Percentiles rank a stretch among this genome's conserved stretches.
phyloP scores from a whole-genome alignment of 2,113 vertebrate species.

The Callopanchax toddi region DNA sequence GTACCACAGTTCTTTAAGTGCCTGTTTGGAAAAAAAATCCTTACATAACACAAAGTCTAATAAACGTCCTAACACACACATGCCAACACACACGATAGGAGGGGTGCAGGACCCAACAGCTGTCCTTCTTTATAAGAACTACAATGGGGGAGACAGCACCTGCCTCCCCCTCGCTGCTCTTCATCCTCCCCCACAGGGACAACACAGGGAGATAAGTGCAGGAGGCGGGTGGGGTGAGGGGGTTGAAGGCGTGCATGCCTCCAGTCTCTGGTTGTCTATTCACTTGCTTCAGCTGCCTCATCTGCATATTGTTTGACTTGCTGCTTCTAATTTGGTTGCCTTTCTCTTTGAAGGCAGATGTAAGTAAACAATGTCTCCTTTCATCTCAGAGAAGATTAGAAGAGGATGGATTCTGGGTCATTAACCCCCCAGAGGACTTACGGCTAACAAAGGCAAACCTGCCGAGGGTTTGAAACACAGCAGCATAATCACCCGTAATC shows the following conservation, averaged over 20 bases:
- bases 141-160: slow-evolving; percentile 80
- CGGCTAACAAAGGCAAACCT: slow-evolving; percentile 37
- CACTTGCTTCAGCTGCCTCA: slow-evolving; percentile 49
- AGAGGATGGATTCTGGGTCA: slow-evolving; percentile 56
- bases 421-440: slow-evolving; percentile 48
- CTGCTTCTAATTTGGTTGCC: slow-evolving; percentile 57
- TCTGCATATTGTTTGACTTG: slow-evolving; percentile 65
- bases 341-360: slow-evolving; percentile 55
- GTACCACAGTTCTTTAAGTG: no score
- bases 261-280: slow-evolving; percentile 20
- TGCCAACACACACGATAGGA: slow-evolving; percentile 5
- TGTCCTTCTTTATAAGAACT: slow-evolving; percentile 75
- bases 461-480: not conserved
- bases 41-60: slow-evolving; percentile 1
- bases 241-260: not conserved
- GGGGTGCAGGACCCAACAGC: slow-evolving; percentile 70
- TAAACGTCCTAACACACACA: slow-evolving; percentile 18
- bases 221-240: no score
- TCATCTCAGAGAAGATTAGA: slow-evolving; percentile 34
- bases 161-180: slow-evolving; percentile 60
- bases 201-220: slow-evolving; percentile 16
- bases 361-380: slow-evolving; percentile 61
- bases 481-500: no score
- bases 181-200: slow-evolving; percentile 37
- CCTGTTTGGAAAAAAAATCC: no score